phyloP scores from a whole-genome alignment of 2,113 vertebrate genomes.

The Sapajus apella region DNA sequence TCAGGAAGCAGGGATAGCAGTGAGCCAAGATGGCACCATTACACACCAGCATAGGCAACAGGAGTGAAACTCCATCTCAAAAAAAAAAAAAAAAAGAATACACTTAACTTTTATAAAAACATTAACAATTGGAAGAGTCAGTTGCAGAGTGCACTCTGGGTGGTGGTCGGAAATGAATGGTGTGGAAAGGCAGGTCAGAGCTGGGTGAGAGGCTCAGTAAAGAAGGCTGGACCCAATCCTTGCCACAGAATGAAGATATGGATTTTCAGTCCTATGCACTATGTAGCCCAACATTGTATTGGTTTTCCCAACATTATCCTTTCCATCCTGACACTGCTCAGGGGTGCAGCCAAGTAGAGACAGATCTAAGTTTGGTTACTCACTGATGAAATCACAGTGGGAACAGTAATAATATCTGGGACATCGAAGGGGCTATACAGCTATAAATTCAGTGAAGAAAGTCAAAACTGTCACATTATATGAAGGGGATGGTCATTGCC shows the following conservation, averaged over 20 bases:
- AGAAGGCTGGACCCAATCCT: not conserved
- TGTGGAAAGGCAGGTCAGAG: not conserved
- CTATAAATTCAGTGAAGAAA: not conserved
- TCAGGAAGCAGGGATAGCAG: too few relatives aligned
- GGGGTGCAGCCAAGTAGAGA: not conserved
- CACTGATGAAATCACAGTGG: not conserved
- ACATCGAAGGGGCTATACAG: not conserved
- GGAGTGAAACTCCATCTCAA: too few relatives aligned
- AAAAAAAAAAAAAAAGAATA: not conserved
- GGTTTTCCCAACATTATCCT: not conserved
- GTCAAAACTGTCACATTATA: not conserved
- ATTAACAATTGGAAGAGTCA: not conserved
- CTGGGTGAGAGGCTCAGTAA: not conserved
- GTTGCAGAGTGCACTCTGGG: not conserved
- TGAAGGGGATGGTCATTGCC: not conserved
- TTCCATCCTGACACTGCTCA: not conserved
- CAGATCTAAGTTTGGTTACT: not conserved
- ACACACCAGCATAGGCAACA: too few relatives aligned
- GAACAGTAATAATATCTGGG: not conserved
- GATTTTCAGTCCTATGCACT: slow-evolving; percentile 14
- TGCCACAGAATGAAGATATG: not conserved
- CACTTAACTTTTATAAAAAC: not conserved
- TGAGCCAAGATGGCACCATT: too few relatives aligned
- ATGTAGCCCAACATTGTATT: not conserved
- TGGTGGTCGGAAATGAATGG: not conserved